These are phyloP conservation scores for Melitaea cinxia DNA, from an alignment of 1,140 invertebrate genomes.

Conservation along the genomic window DNA sequence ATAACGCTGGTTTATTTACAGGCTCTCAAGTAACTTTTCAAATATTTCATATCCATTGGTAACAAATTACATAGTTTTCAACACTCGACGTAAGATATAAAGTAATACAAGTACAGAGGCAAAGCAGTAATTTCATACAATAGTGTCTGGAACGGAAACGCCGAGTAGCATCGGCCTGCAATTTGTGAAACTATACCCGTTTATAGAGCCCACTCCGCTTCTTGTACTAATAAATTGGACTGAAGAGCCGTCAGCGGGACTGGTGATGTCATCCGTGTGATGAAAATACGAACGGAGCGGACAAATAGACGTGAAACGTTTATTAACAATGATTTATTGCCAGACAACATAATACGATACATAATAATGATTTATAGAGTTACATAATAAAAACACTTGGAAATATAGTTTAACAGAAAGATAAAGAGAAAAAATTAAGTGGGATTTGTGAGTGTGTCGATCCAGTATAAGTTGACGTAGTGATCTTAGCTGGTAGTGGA, in stretches of 20 bases:
- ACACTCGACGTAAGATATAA: not conserved
- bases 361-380: too few species aligned
- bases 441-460: too few species aligned
- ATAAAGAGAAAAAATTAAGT: too few species aligned
- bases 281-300: not conserved
- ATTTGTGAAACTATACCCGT: slow-evolving; percentile 19
- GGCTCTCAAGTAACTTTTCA: not conserved
- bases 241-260: not conserved
- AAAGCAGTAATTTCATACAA: slow-evolving; percentile 21
- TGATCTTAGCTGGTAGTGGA: too few species aligned
- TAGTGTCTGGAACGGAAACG: slow-evolving; percentile 24
- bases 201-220: slow-evolving; percentile 8
- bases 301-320: too few species aligned
- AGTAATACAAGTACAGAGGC: not conserved
- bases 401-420: too few species aligned
- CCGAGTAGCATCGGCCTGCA: slow-evolving; percentile 4
- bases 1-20: not conserved
- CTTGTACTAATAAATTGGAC: not conserved
- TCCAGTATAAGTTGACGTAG: too few species aligned
- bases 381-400: too few species aligned
- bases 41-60: not conserved
- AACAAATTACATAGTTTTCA: not conserved
- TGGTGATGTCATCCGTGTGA: not conserved
- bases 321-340: too few species aligned
- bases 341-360: too few species aligned